These are phyloP conservation scores for Calliphora vicina DNA, from an alignment of 1,140 invertebrate species.

Conservation along the genomic window DNA sequence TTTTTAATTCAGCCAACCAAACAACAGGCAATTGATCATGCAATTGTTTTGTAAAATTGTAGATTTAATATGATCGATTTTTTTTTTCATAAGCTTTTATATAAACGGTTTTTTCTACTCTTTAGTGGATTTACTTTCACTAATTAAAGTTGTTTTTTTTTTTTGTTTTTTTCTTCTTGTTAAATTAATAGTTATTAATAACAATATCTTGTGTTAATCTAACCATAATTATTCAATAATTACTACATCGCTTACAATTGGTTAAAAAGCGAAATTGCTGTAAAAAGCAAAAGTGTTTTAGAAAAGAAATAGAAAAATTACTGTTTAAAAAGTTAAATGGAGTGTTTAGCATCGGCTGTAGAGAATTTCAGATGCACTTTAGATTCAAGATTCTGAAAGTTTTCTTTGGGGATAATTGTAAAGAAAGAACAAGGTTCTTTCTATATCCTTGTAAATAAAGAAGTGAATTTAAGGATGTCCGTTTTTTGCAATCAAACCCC, in stretches of 20 bases:
- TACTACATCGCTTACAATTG: neutral
- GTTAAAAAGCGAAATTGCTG: no score
- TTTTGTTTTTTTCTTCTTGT: neutral
- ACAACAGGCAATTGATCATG: neutral
- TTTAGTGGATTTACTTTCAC: conserved; percentile 12
- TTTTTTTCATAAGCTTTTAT: neutral
- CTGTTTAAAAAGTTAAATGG: no score
- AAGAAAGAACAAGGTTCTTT: no score
- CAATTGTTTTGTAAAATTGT: conserved; percentile 18
- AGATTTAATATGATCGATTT: neutral
- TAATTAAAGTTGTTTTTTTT: neutral
- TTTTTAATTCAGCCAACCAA: neutral
- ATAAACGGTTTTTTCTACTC: neutral
- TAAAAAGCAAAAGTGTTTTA: no score
- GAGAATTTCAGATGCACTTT: no score
- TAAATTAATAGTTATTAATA: neutral
- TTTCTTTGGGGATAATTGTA: no score
- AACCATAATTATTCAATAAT: conserved; percentile 15
- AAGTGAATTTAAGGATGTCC: no score
- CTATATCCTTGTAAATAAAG: no score
- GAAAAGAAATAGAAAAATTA: no score
- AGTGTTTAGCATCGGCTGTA: no score
- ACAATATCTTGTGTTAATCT: neutral
- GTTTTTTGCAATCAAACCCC: no score
- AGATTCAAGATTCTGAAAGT: no score